Evolutionary conservation across 2,113 vertebrate species (phyloP), one percentile per base, ranked within the genome.

Genomic region (Camelus bactrianus): DNA sequence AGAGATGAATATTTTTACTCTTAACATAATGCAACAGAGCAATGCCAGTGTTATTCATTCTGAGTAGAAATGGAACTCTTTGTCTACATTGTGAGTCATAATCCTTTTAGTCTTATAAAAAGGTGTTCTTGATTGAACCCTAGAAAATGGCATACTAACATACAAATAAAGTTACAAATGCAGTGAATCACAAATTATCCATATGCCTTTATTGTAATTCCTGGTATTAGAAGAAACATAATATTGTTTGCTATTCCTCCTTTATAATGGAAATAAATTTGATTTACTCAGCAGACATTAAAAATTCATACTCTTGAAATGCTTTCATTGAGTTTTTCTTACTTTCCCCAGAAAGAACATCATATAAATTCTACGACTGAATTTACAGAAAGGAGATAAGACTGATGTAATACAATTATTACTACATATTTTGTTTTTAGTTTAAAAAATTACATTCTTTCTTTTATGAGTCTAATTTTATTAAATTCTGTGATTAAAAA

Each of bases 181-280:
- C 22, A 73, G 22, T 20, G 48, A 32, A 1, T 42, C 50, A 77
- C 26, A 58, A 70, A 72, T 87, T 70, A 94, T 16, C 42, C 70
- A 26, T 13, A 69, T 20, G 28, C 8, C 6, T 58, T 77, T 13
- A 70, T 17, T 35, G 8, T 48, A 80, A 76, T 70, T 95, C 30
- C 91, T 69, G 5, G 16, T 38, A 70, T 2, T 76, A 82, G 35
- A 72, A 70, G 75, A 92, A 86, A 58, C 10, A 20, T 42, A 73
- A 72, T 50, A 67, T 20, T 95, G 58, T 8, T 82, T 76, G 32
- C 5, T 64, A 64, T 38, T 77, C 35, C 19, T 91, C 14, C 1
- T 82, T 89, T 86, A 86, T 58, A 70, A 76, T 70, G 4, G 28
- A 86, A 80, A 75, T 92, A 95, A 13, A 69, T 52, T 65, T 79